phyloP scores from a whole-genome alignment of 2,888 invertebrate genomes.

The Dicranocentrus wangi region DNA sequence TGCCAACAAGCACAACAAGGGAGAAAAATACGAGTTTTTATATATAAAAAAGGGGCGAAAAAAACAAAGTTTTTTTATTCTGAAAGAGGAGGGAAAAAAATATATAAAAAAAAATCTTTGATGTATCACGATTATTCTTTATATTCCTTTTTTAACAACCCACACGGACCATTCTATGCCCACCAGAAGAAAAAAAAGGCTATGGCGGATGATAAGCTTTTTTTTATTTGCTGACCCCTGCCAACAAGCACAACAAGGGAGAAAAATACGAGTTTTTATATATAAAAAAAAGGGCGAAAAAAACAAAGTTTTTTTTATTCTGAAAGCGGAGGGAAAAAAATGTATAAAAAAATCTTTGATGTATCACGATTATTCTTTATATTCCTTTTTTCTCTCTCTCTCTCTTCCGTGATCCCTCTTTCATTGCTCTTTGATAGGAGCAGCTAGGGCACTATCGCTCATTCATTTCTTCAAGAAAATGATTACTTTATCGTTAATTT shows the following conservation, averaged over 20 bases:
- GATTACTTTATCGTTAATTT: slow-evolving; percentile 51
- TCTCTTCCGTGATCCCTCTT: slow-evolving; percentile 14
- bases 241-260: slow-evolving; percentile 13
- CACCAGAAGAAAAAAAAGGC: background rate
- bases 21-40: background rate
- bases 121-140: slow-evolving; percentile 42
- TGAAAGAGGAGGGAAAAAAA: too few species aligned
- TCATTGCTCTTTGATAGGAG: slow-evolving; percentile 36
- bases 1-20: slow-evolving; percentile 13
- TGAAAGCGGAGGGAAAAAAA: too few species aligned
- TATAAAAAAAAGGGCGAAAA: slow-evolving; percentile 8
- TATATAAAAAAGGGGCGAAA: slow-evolving; percentile 8
- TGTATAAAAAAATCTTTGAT: slow-evolving; percentile 46
- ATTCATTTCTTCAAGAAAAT: slow-evolving; percentile 48
- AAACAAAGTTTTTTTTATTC: slow-evolving; percentile 27
- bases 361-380: slow-evolving; percentile 41
- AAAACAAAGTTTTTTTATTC: slow-evolving; percentile 37
- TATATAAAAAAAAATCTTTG: slow-evolving; percentile 47
- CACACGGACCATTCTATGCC: background rate
- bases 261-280: background rate
- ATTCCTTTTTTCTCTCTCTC: slow-evolving; percentile 11
- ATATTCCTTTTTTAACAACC: slow-evolving; percentile 11
- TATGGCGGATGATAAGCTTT: slow-evolving; percentile 6
- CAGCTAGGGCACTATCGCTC: slow-evolving; percentile 24
- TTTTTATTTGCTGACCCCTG: slow-evolving; percentile 41